Evolutionary conservation across 2,797 vertebrate species (phyloP), one percentile per base, ranked within the genome.

Genomic region (Darevskia nairensis): DNA sequence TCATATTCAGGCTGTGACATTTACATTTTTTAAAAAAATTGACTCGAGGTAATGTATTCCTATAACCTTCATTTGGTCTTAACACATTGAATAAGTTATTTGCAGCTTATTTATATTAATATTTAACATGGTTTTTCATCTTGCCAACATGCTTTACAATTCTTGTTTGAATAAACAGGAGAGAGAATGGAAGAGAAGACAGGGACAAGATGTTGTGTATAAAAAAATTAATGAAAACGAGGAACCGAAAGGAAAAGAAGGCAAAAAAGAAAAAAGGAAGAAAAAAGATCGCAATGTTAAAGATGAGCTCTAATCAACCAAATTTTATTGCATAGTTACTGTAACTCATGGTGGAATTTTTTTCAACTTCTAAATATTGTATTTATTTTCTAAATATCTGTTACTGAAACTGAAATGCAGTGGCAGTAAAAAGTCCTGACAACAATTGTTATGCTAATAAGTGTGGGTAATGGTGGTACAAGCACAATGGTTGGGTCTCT

Each of bases 271-370:
- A 94, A 96, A 27, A 94, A 92, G 96, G 94, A 92, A 96, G 69
- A 96, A 95, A 95, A 96, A 94, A 85, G 94, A 97, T 95, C 94
- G 95, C 95, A 96, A 95, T 92, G 93, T 96, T 92, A 98, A 97
- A 94, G 97, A 98, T 85, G 97, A 98, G 95, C 96, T 98, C 93
- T 97, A 97, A 97, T 95, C 69, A 93, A 85, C 75, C 55, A 66
- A 90, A 90, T 82, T 32, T 27, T 79, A 72, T n/a, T 81, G 41
- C 44, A 76, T 86, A 93, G 87, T 86, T 74, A n/a, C 23, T 50
- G 15, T 84, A 23, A 25, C 76, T 69, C 75, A 27, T 50, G n/a
- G 76, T 88, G 25, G 77, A 91, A 87, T 88, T 84, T 64, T 15
- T 44, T 21, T 32, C 1, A 88, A 87, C 25, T 0, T 0, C 3